Percentiles rank a stretch among this genome's conserved stretches.
Conservation (phyloP, 2,113 vertebrate genomes). For the Mustela lutreola region DNA sequence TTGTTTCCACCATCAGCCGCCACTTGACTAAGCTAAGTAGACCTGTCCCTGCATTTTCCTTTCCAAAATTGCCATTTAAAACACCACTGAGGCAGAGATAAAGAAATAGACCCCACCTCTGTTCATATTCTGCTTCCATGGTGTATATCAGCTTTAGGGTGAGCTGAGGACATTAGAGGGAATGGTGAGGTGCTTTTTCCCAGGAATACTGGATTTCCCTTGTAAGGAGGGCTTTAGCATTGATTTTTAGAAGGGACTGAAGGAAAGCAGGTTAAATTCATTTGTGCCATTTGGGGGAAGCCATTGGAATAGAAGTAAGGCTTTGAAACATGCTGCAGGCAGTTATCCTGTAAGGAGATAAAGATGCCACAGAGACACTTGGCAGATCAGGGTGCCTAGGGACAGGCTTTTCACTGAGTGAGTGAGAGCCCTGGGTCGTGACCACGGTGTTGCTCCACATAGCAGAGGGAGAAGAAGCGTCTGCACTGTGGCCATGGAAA, state of each 20-base stretch:
- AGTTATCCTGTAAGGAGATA: rapidly evolving
- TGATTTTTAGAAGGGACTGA: not conserved
- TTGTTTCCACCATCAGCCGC: not conserved
- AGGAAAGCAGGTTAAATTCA: not conserved
- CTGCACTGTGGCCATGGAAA: not conserved
- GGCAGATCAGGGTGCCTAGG: not conserved
- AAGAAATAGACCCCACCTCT: rapidly evolving
- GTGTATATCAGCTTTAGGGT: no score
- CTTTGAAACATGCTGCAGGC: not conserved
- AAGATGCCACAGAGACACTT: not conserved
- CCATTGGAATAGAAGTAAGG: no score
- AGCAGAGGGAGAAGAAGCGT: no score
- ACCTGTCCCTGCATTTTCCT: not conserved
- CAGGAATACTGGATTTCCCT: not conserved
- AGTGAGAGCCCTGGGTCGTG: rapidly evolving
- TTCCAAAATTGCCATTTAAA: not conserved
- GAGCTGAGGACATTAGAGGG: not conserved
- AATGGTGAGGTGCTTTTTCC: not conserved
- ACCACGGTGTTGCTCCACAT: rapidly evolving
- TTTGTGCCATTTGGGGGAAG: not conserved
- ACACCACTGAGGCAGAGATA: rapidly evolving
- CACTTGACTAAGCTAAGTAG: not conserved
- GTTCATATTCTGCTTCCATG: not conserved
- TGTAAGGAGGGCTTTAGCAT: no score
- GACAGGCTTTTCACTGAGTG: not conserved